Base-by-base conservation (phyloP, 2,888 invertebrate genomes). In the Thecocarcelia acutangulata region DNA sequence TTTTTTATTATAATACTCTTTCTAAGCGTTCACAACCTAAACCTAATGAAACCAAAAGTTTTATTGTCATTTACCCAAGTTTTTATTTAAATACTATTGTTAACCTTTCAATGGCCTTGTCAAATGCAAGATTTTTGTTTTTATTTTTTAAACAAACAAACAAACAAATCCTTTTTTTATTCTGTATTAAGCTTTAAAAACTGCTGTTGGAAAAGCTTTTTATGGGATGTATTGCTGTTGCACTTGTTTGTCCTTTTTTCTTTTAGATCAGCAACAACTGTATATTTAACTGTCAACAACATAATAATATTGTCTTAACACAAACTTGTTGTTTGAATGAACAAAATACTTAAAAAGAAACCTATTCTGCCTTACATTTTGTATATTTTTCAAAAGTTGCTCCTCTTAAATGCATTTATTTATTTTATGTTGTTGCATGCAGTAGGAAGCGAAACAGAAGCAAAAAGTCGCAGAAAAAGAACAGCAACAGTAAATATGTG, bases 271-370 rank as follows among this genome's bases (percentile, higher is more conserved):
- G 59, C 80, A 76, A 21, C 77, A 77, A 72, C 64, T 61, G 61
- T 70, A 81, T 66, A 61, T 66, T 66, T 64, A 76, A 72, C 80
- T 69, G 69, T 76, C 79, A 72, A 59, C 79, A 66, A 72, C 79
- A 79, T 79, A 79, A 79, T 79, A 73, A 73, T 15, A 48, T 77
- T 77, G 77, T 77, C 70, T 70, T 70, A 70, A 54, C 28, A 68
- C 24, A 56, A 72, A 50, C 17, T n/a, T n/a, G n/a, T n/a, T 17
- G 37, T 59, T 66, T 42, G 21, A 56, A 54, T 58, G 13, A 21
- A 37, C 50, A 44, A n/a, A 63, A 64, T 19, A 24, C 33, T 21
- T 12, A 63, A 70, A 50, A 56, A 52, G 46, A 73, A 73, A 61
- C 58, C 68, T 66, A 59, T 74, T 79, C 70, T 50, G 54, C 59